phyloP scores from a whole-genome alignment of 2,113 vertebrate genomes.

The Carettochelys insculpta region DNA sequence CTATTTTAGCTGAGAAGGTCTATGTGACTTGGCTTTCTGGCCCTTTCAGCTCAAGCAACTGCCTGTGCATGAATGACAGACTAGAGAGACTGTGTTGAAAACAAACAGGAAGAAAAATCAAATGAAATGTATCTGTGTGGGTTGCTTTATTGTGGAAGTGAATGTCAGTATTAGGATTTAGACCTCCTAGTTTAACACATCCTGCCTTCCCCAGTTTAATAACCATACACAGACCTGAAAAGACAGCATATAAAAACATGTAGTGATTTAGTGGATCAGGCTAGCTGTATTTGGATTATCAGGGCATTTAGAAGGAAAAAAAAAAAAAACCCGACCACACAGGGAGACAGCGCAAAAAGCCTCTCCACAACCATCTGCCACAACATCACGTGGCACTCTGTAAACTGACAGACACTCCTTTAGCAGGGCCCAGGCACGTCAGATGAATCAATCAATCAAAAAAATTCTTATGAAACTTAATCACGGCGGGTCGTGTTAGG shows the following conservation, averaged over 20 bases:
- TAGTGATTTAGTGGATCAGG: constrained; percentile 57
- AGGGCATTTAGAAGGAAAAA: constrained; percentile 75
- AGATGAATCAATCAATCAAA: constrained; percentile 97
- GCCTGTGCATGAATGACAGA: constrained; percentile 46
- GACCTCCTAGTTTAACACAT: constrained; percentile 58
- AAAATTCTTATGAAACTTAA: constrained; percentile 95
- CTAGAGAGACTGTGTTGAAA: constrained; percentile 70
- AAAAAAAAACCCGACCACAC: constrained; percentile 83
- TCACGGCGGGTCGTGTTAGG: constrained; percentile 96
- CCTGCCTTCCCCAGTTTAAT: constrained; percentile 62
- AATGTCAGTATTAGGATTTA: constrained; percentile 65
- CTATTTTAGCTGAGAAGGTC: constrained; percentile 66
- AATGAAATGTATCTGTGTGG: constrained; percentile 49
- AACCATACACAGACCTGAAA: constrained; percentile 59
- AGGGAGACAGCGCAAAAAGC: constrained; percentile 84
- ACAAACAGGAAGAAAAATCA: constrained; percentile 55
- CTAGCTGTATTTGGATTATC: constrained; percentile 77
- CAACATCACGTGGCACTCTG: constrained; percentile 81
- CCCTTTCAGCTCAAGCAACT: constrained; percentile 49
- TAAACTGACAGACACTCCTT: constrained; percentile 88
- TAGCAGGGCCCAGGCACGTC: constrained; percentile 89
- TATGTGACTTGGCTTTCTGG: constrained; percentile 22
- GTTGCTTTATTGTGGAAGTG: constrained; percentile 59
- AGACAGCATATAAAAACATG: constrained; percentile 67
- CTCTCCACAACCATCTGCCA: constrained; percentile 90